These are phyloP conservation scores for Mirza zaza DNA, from an alignment of 2,113 vertebrate species.

Conservation along the genomic window DNA sequence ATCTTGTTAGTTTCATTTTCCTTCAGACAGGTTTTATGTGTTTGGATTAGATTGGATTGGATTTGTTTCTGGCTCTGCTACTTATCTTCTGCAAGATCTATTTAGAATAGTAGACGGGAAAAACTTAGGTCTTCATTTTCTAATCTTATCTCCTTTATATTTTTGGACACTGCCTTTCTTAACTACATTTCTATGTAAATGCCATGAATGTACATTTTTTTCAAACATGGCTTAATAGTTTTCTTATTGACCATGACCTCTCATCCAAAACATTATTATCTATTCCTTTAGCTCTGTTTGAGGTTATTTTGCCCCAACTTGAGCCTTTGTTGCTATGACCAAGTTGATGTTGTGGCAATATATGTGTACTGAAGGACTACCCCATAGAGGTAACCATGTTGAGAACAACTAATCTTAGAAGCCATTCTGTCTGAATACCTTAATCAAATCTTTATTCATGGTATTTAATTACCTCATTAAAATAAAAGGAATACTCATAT, in stretches of 20 bases:
- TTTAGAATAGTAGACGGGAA: neutral
- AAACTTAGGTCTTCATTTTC: neutral
- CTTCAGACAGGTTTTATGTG: neutral
- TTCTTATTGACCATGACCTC: neutral
- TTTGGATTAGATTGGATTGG: neutral
- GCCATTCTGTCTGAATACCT: neutral
- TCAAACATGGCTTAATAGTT: neutral
- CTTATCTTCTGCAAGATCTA: neutral
- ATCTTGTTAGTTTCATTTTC: neutral
- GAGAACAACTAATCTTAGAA: neutral
- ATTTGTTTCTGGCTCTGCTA: neutral
- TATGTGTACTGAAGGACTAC: neutral
- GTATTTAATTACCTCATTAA: neutral
- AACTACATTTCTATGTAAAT: neutral
- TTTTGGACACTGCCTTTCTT: neutral
- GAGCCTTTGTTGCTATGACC: neutral
- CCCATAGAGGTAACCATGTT: neutral
- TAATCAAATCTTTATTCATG: neutral
- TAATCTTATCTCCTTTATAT: neutral
- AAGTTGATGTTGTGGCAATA: fast-evolving
- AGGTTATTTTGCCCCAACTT: neutral
- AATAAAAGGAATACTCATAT: neutral
- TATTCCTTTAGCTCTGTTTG: neutral
- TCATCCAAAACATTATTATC: neutral
- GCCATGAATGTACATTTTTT: neutral